phyloP scores from a whole-genome alignment of 2,888 invertebrate species.

The Lacanobia oleracea region DNA sequence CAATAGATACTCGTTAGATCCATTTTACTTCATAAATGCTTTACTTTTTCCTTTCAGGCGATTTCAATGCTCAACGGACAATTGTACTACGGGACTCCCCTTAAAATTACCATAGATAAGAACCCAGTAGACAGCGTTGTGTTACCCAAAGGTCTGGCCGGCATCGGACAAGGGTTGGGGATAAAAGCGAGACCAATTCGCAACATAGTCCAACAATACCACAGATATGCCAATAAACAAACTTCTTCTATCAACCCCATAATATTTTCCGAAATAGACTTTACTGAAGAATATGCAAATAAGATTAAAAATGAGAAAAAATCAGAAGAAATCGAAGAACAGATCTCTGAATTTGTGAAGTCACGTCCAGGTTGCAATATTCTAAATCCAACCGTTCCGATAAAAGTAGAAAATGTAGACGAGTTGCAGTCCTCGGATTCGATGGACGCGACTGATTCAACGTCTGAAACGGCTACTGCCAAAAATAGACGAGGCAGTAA shows the following conservation, averaged over 20 bases:
- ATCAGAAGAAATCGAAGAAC: constrained; percentile 16
- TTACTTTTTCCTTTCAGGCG: constrained; percentile 77
- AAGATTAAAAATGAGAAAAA: constrained; percentile 11
- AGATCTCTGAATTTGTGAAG: constrained; percentile 26
- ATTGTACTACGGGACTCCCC: constrained; percentile 72
- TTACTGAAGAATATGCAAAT: not conserved
- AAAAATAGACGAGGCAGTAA: not conserved
- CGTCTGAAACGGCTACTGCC: not conserved
- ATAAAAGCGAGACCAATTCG: constrained; percentile 74
- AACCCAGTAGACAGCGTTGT: constrained; percentile 63
- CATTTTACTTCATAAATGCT: not conserved
- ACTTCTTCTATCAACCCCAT: constrained; percentile 61
- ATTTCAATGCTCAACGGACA: constrained; percentile 83
- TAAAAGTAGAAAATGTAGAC: constrained; percentile 36
- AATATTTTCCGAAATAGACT: constrained; percentile 59
- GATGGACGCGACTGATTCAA: not conserved
- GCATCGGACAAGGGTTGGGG: constrained; percentile 80
- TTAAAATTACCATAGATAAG: constrained; percentile 75
- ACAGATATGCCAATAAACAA: constrained; percentile 71
- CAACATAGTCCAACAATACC: constrained; percentile 76
- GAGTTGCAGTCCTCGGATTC: constrained; percentile 18
- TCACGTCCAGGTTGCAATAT: constrained; percentile 11
- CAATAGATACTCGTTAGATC: not conserved
- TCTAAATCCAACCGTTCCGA: constrained; percentile 6
- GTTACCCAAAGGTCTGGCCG: constrained; percentile 79